phyloP scores from a whole-genome alignment of 2,797 vertebrate species.

The Semotilus atromaculatus region DNA sequence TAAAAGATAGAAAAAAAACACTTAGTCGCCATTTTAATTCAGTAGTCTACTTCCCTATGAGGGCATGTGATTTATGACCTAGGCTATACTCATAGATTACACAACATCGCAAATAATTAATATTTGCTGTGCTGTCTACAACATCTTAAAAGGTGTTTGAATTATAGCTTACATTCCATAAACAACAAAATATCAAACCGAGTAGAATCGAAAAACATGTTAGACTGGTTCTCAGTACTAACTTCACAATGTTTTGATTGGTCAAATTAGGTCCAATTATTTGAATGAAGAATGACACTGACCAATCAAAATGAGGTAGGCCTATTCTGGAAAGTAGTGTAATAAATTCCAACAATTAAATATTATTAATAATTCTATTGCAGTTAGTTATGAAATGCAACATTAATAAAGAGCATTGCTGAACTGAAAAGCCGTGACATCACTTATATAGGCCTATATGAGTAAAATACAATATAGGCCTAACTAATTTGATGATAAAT shows the following conservation, averaged over 20 bases:
- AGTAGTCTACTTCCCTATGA: constrained; percentile 1
- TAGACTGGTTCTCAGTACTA: neutral
- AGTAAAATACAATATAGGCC: neutral
- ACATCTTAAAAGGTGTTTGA: neutral
- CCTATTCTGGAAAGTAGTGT: neutral
- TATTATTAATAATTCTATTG: neutral
- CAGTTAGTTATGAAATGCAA: neutral
- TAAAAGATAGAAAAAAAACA: neutral
- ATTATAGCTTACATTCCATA: neutral
- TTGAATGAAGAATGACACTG: neutral
- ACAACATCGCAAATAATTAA: neutral
- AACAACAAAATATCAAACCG: neutral
- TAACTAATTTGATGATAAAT: neutral
- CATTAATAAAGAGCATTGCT: neutral
- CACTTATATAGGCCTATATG: neutral
- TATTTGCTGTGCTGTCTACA: neutral
- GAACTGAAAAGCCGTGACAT: neutral
- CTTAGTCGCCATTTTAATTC: constrained; percentile 10
- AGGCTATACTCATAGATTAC: neutral
- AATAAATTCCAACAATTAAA: neutral
- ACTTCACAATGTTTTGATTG: neutral
- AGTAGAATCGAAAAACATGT: neutral
- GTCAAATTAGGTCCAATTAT: too few relatives aligned
- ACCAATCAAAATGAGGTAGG: neutral
- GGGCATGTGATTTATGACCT: neutral